Conservation (phyloP, 2,888 invertebrate species). For the Xylota sylvarum region DNA sequence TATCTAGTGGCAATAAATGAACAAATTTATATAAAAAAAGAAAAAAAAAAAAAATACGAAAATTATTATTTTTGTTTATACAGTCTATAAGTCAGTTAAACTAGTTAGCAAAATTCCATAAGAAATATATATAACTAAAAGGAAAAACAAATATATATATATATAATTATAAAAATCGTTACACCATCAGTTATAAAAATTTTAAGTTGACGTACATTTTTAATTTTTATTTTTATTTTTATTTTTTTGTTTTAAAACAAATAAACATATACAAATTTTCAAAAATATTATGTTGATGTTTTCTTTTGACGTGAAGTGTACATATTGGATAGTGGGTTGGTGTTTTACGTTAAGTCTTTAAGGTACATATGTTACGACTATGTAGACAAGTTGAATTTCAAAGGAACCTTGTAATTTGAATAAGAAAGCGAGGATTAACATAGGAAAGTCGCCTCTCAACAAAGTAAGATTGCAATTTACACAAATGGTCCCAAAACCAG, state of each 20-base stretch:
- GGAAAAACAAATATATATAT: background rate
- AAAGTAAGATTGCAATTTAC: too few relatives aligned
- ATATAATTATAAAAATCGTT: constrained; percentile 47
- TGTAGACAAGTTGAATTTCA: too few relatives aligned
- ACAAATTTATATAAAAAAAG: constrained; percentile 35
- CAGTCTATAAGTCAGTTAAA: constrained; percentile 52
- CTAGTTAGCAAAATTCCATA: constrained; percentile 65
- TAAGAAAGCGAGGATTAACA: too few relatives aligned
- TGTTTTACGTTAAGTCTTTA: too few relatives aligned
- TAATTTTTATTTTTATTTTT: background rate
- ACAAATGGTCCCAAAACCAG: too few relatives aligned
- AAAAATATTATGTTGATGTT: constrained; percentile 44
- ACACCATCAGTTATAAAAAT: constrained; percentile 42
- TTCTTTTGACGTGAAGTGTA: background rate
- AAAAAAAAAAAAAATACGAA: background rate
- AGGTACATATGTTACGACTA: too few relatives aligned
- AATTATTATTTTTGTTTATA: constrained; percentile 53
- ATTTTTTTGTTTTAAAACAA: constrained; percentile 55
- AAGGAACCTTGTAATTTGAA: too few relatives aligned
- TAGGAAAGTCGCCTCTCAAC: too few relatives aligned
- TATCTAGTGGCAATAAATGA: constrained; percentile 49
- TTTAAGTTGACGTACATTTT: constrained; percentile 38
- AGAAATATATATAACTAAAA: constrained; percentile 7
- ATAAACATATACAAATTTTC: constrained; percentile 75
- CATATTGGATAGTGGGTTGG: too few relatives aligned